phyloP scores from a whole-genome alignment of 2,888 invertebrate species.

The Perizoma affinitatum region DNA sequence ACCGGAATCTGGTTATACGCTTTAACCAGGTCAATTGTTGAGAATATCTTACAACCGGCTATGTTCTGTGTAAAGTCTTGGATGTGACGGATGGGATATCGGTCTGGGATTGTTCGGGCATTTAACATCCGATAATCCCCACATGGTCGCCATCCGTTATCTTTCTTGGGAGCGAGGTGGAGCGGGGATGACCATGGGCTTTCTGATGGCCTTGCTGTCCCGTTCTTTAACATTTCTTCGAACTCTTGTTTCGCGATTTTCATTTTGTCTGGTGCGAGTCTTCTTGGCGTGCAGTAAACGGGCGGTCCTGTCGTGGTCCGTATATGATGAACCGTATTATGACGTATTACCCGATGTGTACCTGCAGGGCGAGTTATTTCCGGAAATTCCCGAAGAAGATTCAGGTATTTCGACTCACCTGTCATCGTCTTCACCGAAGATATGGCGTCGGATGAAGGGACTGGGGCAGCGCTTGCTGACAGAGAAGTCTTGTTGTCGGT shows the following conservation, averaged over 20 bases:
- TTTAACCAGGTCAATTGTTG: too few relatives aligned
- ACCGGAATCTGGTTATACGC: not conserved
- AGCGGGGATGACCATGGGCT: slow-evolving; percentile 11
- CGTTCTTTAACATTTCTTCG: slow-evolving; percentile 40
- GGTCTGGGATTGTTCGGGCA: too few relatives aligned
- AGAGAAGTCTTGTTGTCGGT: not conserved
- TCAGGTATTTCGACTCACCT: not conserved
- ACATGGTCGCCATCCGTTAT: too few relatives aligned
- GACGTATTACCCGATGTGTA: too few relatives aligned
- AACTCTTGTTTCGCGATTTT: slow-evolving; percentile 46
- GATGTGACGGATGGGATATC: too few relatives aligned
- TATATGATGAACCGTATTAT: too few relatives aligned
- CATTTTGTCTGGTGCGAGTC: slow-evolving; percentile 45
- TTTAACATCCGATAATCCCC: too few relatives aligned
- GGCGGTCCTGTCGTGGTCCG: too few relatives aligned
- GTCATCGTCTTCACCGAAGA: not conserved
- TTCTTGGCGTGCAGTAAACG: slow-evolving; percentile 39
- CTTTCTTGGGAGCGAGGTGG: not conserved
- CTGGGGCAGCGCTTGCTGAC: not conserved
- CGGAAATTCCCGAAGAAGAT: too few relatives aligned
- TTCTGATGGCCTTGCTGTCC: slow-evolving; percentile 30
- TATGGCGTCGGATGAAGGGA: not conserved
- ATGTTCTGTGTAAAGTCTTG: too few relatives aligned
- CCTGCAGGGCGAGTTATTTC: too few relatives aligned
- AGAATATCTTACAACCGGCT: too few relatives aligned